Percentiles rank a stretch among this genome's conserved stretches.
phyloP scores from a whole-genome alignment of 1,140 invertebrate genomes.

The Hormaphis cornu region DNA sequence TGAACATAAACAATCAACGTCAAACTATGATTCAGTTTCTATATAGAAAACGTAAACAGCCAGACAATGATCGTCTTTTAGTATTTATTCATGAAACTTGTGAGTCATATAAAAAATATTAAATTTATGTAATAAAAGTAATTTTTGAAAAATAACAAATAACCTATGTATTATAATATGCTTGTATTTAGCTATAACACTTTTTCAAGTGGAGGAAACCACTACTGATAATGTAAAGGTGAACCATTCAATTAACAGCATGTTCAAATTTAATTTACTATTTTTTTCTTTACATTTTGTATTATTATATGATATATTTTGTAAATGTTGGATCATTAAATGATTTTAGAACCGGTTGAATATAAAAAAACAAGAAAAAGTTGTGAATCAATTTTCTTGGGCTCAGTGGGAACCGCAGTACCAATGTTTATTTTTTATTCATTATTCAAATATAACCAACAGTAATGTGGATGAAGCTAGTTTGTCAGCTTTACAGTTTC shows the following conservation, averaged over 20 bases:
- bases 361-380: slow-evolving; percentile 12
- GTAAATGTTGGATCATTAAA: background rate
- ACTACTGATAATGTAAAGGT: slow-evolving; percentile 3
- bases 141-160: no score
- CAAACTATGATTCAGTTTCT: slow-evolving; percentile 29
- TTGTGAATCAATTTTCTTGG: slow-evolving; percentile 29
- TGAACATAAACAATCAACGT: background rate
- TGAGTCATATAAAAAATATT: slow-evolving; percentile 8
- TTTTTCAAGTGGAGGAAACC: slow-evolving; percentile 19
- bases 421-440: slow-evolving; percentile 25
- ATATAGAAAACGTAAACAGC: slow-evolving; percentile 19
- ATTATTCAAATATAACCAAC: slow-evolving; percentile 14
- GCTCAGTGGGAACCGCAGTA: slow-evolving; percentile 23
- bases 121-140: no score
- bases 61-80: slow-evolving; percentile 18
- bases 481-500: slow-evolving; percentile 22
- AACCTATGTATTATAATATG: no score
- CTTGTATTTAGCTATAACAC: slow-evolving; percentile 22
- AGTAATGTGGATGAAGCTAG: slow-evolving; percentile 10
- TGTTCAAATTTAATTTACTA: background rate
- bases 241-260: slow-evolving; percentile 4
- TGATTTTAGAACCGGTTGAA: background rate
- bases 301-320: background rate
- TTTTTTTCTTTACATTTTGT: background rate
- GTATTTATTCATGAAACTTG: slow-evolving; percentile 26